Percentiles rank a stretch among this genome's conserved stretches.
These are phyloP conservation scores for Hippocampus zosterae DNA, from an alignment of 2,113 vertebrate species.

Conservation along the genomic window DNA sequence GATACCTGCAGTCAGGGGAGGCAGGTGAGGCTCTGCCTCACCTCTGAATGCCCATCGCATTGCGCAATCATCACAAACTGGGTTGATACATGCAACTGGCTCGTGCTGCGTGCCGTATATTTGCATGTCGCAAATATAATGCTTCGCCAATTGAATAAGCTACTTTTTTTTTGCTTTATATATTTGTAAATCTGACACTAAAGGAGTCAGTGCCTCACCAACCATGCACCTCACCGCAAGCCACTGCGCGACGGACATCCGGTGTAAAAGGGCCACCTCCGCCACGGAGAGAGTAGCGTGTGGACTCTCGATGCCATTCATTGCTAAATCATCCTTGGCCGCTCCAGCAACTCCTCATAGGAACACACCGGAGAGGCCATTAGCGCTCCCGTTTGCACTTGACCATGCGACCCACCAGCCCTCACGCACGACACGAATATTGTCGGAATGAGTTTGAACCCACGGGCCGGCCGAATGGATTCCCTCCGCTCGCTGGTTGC, in stretches of 20 bases:
- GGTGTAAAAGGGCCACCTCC: slow-evolving; percentile 13
- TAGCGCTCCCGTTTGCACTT: slow-evolving; percentile 1
- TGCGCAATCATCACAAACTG: no score
- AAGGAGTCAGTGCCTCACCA: no score
- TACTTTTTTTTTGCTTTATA: no score
- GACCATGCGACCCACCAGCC: background rate
- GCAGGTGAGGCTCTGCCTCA: no score
- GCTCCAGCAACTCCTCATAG: background rate
- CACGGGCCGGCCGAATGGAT: background rate
- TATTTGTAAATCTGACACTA: no score
- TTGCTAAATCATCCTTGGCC: slow-evolving; percentile 7
- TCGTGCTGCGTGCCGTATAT: no score
- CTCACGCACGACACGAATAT: background rate
- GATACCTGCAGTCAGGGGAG: no score
- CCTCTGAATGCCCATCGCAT: no score
- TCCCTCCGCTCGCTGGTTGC: background rate
- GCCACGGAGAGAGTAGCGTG: background rate
- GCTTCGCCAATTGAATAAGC: no score
- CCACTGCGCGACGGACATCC: background rate
- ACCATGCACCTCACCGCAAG: no score
- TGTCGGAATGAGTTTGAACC: background rate
- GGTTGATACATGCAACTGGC: no score
- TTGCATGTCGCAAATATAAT: no score
- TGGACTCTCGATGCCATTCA: background rate
- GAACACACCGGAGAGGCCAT: slow-evolving; percentile 1